Evolutionary conservation across 2,888 invertebrate species (phyloP).

Genomic region (Epirrita christyi): DNA sequence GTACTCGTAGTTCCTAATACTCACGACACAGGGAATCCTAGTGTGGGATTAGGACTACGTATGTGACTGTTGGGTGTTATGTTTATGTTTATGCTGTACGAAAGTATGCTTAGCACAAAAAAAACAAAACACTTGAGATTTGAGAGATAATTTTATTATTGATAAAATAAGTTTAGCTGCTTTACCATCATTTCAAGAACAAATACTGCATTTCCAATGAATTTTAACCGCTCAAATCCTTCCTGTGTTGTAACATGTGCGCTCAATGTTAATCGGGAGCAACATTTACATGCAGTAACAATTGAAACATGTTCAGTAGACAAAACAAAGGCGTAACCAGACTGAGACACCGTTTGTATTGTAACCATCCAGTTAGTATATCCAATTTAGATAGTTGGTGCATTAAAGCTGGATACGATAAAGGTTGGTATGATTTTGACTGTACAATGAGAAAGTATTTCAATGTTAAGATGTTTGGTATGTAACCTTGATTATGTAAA

Average conservation of each 20-base stretch:
- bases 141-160: too few relatives aligned
- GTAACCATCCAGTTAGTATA: conserved; percentile 28
- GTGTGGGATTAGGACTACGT: too few relatives aligned
- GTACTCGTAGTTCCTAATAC: too few relatives aligned
- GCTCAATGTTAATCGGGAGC: conserved; percentile 64
- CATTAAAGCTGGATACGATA: background rate
- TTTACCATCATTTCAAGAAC: background rate
- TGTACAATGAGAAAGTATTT: background rate
- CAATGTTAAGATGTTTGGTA: too few relatives aligned
- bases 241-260: conserved; percentile 44
- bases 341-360: conserved; percentile 38
- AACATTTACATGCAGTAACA: conserved; percentile 69
- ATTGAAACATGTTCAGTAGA: conserved; percentile 64
- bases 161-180: too few relatives aligned
- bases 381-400: conserved; percentile 23
- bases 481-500: too few relatives aligned
- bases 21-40: too few relatives aligned
- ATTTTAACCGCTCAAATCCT: conserved; percentile 10
- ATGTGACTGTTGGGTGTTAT: too few relatives aligned
- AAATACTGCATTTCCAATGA: conserved; percentile 21
- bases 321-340: conserved; percentile 68
- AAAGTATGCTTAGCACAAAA: too few relatives aligned
- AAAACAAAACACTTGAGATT: too few relatives aligned
- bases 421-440: background rate
- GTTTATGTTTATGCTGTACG: too few relatives aligned